phyloP scores from a whole-genome alignment of 2,113 vertebrate species.

The Sorex fumeus region DNA sequence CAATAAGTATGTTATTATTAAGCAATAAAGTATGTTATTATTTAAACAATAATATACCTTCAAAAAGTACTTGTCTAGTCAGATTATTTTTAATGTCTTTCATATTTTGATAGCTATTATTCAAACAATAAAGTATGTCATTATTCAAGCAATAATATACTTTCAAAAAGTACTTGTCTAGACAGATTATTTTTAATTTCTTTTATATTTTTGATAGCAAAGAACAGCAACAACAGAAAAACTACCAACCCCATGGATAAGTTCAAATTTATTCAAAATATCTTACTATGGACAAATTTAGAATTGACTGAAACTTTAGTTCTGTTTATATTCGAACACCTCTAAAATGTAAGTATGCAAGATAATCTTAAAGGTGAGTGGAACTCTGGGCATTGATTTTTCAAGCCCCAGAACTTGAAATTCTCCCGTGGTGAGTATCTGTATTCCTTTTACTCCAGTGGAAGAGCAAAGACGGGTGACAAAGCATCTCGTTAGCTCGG shows the following conservation, averaged over 20 bases:
- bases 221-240: not conserved
- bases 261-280: not conserved
- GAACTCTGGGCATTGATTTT: not conserved
- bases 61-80: not conserved
- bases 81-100: not conserved
- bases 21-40: too few relatives aligned
- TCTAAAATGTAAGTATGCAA: not conserved
- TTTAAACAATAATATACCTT: too few relatives aligned
- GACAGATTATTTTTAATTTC: not conserved
- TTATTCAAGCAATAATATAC: too few relatives aligned
- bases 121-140: too few relatives aligned
- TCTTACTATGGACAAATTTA: not conserved
- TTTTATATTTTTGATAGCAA: not conserved
- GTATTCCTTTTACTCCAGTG: too few relatives aligned
- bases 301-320: not conserved
- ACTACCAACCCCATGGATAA: not conserved
- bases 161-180: not conserved
- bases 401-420: not conserved
- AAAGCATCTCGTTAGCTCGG: not conserved
- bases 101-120: not conserved
- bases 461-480: too few relatives aligned
- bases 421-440: too few relatives aligned
- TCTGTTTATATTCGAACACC: not conserved
- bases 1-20: too few relatives aligned
- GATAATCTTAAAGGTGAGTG: not conserved